Base-by-base conservation (phyloP, 2,797 vertebrate species). In the Lagocephalus sceleratus region DNA sequence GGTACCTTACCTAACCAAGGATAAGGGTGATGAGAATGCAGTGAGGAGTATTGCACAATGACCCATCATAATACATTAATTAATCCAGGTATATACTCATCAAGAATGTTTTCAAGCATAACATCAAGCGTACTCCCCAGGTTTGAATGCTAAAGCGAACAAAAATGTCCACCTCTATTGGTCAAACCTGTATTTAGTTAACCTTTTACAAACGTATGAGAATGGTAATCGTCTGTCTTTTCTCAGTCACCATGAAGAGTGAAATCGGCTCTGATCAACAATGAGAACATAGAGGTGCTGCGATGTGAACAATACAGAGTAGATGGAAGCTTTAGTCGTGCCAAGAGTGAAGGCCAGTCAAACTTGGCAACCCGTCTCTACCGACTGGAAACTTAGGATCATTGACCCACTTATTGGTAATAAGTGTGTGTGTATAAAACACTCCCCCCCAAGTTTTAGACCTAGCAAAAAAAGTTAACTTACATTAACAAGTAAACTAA, bases 1-100 rank as follows among this genome's bases (percentile, higher is more conserved):
- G 94, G 72, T 98, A 99, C 58, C 96, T 93, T 19, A 98, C 94
- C 96, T 98, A 66, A 60, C 71, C 77, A 82, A 19, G n/a, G 40
- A 60, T 40, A 80, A 45, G 26, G 61, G 17, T 29, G 62, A 19
- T 17, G 39, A 63, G 44, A n/a, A n/a, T 42, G 17, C 17, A 19
- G 16, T 42, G 40, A n/a, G n/a, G n/a, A n/a, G n/a, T n/a, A n/a
- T n/a, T 9, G 25, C 25, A 35, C 42, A 0, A 10, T 42, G 3
- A 23, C 20, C 15, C 6, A 26, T n/a, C 20, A 26, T 59, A 20
- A 47, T 15, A 6, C 65, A 42, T 56, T 46, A 57, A 19, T 58
- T 57, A 63, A 63, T 74, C 58, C 65, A 57, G 39, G 51, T 60
- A 57, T 51, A 23, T 44, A 35, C 51, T 59, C 47, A 35, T 45